These are phyloP conservation scores for Oryctes rhinoceros DNA, from an alignment of 1,140 invertebrate genomes.

Conservation along the genomic window DNA sequence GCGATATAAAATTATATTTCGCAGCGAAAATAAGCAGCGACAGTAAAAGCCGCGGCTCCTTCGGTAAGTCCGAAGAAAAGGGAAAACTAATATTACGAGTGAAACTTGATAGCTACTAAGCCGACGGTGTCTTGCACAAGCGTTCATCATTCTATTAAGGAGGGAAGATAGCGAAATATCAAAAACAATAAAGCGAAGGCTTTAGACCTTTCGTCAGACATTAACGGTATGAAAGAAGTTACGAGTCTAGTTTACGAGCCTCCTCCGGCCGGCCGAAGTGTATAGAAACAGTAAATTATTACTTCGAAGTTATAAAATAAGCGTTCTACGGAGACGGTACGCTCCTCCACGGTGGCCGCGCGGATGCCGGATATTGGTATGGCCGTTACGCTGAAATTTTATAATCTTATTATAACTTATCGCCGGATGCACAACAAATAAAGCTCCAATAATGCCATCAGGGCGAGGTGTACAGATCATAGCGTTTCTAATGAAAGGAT, in stretches of 20 bases:
- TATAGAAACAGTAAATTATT: slow-evolving; percentile 21
- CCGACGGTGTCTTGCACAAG: background rate
- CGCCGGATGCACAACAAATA: slow-evolving; percentile 35
- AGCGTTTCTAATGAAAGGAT: slow-evolving; percentile 4
- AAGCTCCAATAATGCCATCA: background rate
- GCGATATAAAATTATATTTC: slow-evolving; percentile 25
- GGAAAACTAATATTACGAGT: slow-evolving; percentile 29
- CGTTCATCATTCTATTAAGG: slow-evolving; percentile 36
- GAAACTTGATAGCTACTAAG: slow-evolving; percentile 37
- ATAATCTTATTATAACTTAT: slow-evolving; percentile 38
- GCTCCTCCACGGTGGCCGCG: background rate
- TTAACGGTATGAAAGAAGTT: slow-evolving; percentile 35
- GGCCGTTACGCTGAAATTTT: slow-evolving; percentile 18
- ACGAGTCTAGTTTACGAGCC: slow-evolving; percentile 25
- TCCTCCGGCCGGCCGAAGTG: background rate
- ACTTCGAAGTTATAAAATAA: slow-evolving; percentile 21
- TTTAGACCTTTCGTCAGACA: slow-evolving; percentile 34
- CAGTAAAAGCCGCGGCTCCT: slow-evolving; percentile 5
- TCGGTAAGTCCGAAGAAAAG: background rate
- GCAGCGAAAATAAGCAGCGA: slow-evolving; percentile 1
- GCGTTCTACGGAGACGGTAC: background rate
- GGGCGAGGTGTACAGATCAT: background rate
- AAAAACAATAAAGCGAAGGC: slow-evolving; percentile 31
- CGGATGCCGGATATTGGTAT: background rate
- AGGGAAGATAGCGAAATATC: slow-evolving; percentile 23